Evolutionary conservation across 2,888 invertebrate genomes (phyloP), one percentile per base, ranked within the genome.

Genomic region (Lycocerus yunnanus): DNA sequence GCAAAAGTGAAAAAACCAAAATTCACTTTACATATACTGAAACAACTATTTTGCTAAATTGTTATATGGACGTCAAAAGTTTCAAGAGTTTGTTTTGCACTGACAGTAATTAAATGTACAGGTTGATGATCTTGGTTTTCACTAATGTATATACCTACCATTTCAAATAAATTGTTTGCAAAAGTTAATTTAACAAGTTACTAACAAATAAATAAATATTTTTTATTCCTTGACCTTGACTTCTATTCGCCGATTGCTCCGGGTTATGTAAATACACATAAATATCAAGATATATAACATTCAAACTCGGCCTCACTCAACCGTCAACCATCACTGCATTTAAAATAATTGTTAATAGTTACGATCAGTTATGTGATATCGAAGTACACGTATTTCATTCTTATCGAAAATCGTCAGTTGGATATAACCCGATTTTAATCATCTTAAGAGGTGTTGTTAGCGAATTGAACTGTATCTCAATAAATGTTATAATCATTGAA

Each of bases 41-140:
- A 71, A 27, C 66, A 68, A 73, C 69, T 63, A 71, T 73, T 65
- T 73, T 69, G 69, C 66, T 69, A 43, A 65, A 69, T 24, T 73
- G 69, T 73, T 71, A 61, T 75, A 75, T 72, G 71, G 66, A 69
- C 60, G 75, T 75, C 72, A 75, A 75, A 75, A 75, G 69, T 71
- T 72, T 61, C 58, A 58, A 68, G 68, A 72, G 68, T 69, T 71
- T 72, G 58, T 58, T 75, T 66, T 60, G 67, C 16, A 21, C 69
- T 69, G 73, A 66, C 69, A 72, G 72, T 75, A 75, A 75, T 72
- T 72, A 66, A 69, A 72, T 60, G 71, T 71, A 21, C 71, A 74
- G 69, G 71, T 71, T 74, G 68, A 74, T 74, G 65, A 65, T 71
- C 68, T 75, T 69, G 69, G 75, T 68, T 71, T 74, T 21, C 68